Evolutionary conservation across 2,888 invertebrate genomes (phyloP).

Genomic region (Nasonovia ribisnigri): DNA sequence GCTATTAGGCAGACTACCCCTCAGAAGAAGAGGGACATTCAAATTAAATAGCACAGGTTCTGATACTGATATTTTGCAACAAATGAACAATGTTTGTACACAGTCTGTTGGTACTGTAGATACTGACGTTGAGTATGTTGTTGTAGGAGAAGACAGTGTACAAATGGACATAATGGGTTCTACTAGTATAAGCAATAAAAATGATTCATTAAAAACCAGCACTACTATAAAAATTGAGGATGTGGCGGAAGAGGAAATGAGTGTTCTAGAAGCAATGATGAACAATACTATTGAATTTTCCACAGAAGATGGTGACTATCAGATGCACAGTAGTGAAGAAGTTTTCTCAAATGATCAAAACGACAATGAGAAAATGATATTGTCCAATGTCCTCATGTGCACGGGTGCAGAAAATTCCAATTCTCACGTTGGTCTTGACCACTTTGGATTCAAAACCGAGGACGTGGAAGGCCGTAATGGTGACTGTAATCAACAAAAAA

Average conservation of each 20-base stretch:
- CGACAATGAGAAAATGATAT: conserved; percentile 63
- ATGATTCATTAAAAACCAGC: conserved; percentile 25
- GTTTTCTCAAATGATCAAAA: conserved; percentile 62
- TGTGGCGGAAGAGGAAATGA: conserved; percentile 58
- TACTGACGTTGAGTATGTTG: conserved; percentile 57
- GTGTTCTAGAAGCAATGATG: conserved; percentile 62
- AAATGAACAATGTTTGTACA: conserved; percentile 47
- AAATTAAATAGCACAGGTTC: conserved; percentile 49
- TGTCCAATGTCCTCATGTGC: conserved; percentile 65
- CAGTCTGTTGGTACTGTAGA: conserved; percentile 44
- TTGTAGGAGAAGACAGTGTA: conserved; percentile 55
- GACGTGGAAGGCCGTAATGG: conserved; percentile 36
- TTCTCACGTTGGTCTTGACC: conserved; percentile 47
- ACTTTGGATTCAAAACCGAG: conserved; percentile 55
- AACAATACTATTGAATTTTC: conserved; percentile 63
- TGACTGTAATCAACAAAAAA: conserved; percentile 58
- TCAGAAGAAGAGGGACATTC: conserved; percentile 58
- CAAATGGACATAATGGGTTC: conserved; percentile 55
- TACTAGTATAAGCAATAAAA: conserved; percentile 16
- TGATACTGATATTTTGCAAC: conserved; percentile 52
- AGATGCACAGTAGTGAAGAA: conserved; percentile 55
- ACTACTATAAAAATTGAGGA: conserved; percentile 36
- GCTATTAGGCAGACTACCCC: conserved; percentile 45
- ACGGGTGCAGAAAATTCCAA: conserved; percentile 61
- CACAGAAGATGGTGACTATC: conserved; percentile 49